Conservation (phyloP, 2,113 vertebrate genomes). For the Clarias gariepinus region DNA sequence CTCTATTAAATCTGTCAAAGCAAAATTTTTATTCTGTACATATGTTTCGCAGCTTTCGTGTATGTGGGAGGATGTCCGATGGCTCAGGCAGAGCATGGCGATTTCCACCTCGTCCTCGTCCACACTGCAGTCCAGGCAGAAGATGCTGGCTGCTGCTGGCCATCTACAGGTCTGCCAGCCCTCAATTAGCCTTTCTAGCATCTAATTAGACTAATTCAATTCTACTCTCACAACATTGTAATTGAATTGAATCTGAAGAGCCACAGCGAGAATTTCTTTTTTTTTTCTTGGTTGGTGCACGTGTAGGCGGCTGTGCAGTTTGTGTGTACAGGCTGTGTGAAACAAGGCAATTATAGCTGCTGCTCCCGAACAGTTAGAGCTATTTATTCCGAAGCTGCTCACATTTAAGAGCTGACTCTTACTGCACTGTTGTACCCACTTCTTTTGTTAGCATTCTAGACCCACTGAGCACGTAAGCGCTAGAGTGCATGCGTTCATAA, state of each 20-base stretch:
- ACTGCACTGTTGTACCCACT: conserved; percentile 29
- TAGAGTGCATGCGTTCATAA: conserved; percentile 17
- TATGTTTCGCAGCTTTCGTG: conserved; percentile 86
- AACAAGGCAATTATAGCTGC: conserved; percentile 29
- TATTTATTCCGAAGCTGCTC: conserved; percentile 33
- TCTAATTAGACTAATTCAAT: conserved; percentile 41
- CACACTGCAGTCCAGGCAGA: conserved; percentile 88
- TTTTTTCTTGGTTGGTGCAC: not conserved
- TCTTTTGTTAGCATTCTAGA: conserved; percentile 29
- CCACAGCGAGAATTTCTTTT: conserved; percentile 23
- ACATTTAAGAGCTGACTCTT: conserved; percentile 28
- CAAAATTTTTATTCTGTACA: not conserved
- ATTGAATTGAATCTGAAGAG: conserved; percentile 46
- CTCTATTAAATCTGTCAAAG: not conserved
- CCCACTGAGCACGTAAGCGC: conserved; percentile 6
- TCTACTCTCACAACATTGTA: conserved; percentile 24
- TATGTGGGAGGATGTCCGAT: conserved; percentile 98
- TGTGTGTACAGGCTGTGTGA: conserved; percentile 25
- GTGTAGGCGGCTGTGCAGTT: conserved; percentile 12
- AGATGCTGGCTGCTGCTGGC: conserved; percentile 90
- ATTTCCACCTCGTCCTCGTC: conserved; percentile 91
- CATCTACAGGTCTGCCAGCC: conserved; percentile 86
- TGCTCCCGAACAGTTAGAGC: conserved; percentile 3
- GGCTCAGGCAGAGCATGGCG: conserved; percentile 89
- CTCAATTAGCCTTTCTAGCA: conserved; percentile 37